Evolutionary conservation across 2,113 vertebrate species (phyloP).

Genomic region (Jaculus jaculus): DNA sequence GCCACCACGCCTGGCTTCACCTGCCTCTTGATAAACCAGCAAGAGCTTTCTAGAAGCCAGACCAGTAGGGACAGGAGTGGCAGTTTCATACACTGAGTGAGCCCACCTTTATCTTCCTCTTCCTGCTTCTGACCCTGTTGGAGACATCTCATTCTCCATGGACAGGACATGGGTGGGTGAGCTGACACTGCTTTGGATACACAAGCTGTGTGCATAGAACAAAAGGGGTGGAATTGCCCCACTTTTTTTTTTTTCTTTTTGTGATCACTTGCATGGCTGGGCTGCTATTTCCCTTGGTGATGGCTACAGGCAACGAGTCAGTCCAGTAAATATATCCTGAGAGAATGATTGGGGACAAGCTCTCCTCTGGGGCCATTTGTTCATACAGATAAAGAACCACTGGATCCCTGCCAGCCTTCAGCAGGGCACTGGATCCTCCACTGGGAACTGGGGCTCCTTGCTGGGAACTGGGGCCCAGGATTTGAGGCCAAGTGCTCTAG

Average conservation of each 20-base stretch:
- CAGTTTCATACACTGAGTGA: neutral
- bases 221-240: neutral
- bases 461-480: neutral
- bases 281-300: constrained; percentile 4
- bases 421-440: neutral
- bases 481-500: neutral
- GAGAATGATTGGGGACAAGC: neutral
- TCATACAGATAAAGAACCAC: neutral
- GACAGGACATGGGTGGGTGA: neutral
- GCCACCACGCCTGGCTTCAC: no score
- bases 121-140: neutral
- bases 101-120: neutral
- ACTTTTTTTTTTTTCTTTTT: neutral
- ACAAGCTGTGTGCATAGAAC: neutral
- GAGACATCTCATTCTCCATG: neutral
- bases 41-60: neutral
- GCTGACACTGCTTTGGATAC: neutral
- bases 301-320: neutral
- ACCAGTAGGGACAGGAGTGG: neutral
- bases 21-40: neutral
- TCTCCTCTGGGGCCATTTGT: neutral
- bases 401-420: neutral
- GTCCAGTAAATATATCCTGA: neutral
- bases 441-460: neutral
- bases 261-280: constrained; percentile 20